Percentiles rank a stretch among this genome's conserved stretches.
Evolutionary conservation across 2,113 vertebrate species (phyloP).

Genomic region (Bujurquina vittata): DNA sequence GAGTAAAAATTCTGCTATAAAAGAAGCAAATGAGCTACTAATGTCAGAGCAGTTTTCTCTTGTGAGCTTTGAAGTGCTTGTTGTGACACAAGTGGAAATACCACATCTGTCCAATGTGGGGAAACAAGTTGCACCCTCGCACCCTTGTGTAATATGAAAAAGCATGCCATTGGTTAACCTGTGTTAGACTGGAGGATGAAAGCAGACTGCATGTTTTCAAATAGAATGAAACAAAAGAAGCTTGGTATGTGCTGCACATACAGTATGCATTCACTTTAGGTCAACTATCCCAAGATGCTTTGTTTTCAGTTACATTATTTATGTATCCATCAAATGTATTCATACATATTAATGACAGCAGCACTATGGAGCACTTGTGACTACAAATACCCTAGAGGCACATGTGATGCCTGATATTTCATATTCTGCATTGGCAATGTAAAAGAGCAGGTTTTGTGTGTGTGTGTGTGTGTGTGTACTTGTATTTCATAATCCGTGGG

Average conservation of each 20-base stretch:
- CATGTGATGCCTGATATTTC: background rate
- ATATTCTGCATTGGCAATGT: background rate
- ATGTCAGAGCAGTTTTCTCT: constrained; percentile 47
- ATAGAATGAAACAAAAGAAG: constrained; percentile 43
- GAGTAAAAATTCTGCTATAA: constrained; percentile 21
- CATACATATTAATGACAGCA: constrained; percentile 37
- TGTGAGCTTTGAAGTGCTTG: constrained; percentile 3
- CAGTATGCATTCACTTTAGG: constrained; percentile 32
- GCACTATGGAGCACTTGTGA: background rate
- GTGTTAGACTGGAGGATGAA: background rate
- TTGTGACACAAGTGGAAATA: constrained; percentile 59
- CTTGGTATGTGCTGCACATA: constrained; percentile 22
- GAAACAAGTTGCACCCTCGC: background rate
- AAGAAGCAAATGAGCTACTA: constrained; percentile 31
- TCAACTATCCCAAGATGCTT: constrained; percentile 36
- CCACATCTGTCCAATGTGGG: constrained; percentile 43
- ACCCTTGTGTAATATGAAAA: no score
- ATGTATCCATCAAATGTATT: constrained; percentile 42
- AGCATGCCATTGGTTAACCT: constrained; percentile 7
- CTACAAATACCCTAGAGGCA: background rate
- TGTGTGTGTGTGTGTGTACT: no score
- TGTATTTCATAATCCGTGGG: no score
- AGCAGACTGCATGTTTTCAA: constrained; percentile 34
- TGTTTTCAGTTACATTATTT: constrained; percentile 44
- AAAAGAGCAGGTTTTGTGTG: background rate